These are phyloP conservation scores for Sebastes hubbsi DNA, from an alignment of 2,797 vertebrate species.

Conservation along the genomic window DNA sequence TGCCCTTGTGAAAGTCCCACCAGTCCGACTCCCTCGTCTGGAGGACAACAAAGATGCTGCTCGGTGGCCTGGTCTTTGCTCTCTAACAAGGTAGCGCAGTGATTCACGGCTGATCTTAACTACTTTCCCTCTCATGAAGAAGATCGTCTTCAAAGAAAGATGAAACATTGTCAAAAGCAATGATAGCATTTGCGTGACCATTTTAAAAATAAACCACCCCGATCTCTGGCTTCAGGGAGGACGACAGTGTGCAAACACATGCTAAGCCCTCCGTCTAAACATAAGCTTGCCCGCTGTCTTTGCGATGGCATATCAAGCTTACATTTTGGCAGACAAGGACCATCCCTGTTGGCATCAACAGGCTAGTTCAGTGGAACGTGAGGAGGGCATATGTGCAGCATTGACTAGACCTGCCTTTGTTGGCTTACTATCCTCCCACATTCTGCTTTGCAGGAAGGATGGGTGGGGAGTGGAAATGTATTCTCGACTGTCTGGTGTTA, in stretches of 20 bases:
- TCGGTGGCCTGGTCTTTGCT: not conserved
- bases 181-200: not conserved
- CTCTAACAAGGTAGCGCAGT: not conserved
- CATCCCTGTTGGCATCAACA: constrained; percentile 41
- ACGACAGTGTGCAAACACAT: constrained; percentile 4
- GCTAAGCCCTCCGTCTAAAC: constrained; percentile 43
- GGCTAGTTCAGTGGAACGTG: constrained; percentile 43
- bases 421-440: constrained; percentile 34
- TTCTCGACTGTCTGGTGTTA: constrained; percentile 32
- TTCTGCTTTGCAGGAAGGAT: constrained; percentile 35
- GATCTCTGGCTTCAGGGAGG: not conserved
- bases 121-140: not conserved
- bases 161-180: not conserved
- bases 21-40: not conserved
- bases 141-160: not conserved
- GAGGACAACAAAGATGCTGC: not conserved
- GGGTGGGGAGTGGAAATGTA: constrained; percentile 36
- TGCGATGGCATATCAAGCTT: constrained; percentile 36
- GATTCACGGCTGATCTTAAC: not conserved
- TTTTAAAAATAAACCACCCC: not conserved
- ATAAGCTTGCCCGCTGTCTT: constrained; percentile 36
- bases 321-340: constrained; percentile 40
- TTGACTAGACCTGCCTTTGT: constrained; percentile 30
- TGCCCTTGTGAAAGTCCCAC: constrained; percentile 10
- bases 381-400: constrained; percentile 51